Evolutionary conservation across 2,888 invertebrate genomes (phyloP).

Genomic region (Acholoe squamosa): DNA sequence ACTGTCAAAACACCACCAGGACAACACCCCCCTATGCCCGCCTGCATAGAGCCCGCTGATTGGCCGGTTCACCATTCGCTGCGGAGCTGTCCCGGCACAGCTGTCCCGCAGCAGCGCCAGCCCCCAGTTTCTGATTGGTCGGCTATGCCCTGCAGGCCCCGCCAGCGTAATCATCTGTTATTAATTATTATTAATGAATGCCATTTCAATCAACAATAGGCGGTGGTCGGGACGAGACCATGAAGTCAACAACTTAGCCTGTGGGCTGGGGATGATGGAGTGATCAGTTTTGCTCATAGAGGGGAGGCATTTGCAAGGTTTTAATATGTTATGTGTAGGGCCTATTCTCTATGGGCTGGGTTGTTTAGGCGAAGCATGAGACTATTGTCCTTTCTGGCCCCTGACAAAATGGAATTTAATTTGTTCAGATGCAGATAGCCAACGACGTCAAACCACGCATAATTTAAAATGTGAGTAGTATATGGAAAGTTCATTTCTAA

Average conservation of each 20-base stretch:
- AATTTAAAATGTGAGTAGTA: background rate
- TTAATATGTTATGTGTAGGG: no score
- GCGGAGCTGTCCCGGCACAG: constrained; percentile 1
- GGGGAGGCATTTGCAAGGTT: no score
- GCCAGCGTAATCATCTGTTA: constrained; percentile 59
- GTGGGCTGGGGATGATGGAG: background rate
- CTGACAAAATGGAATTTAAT: no score
- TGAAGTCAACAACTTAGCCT: constrained; percentile 42
- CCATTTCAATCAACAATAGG: constrained; percentile 60
- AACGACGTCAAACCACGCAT: background rate
- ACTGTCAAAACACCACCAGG: constrained; percentile 48
- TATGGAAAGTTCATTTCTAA: background rate
- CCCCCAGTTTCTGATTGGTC: constrained; percentile 46
- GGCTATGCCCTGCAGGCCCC: constrained; percentile 1
- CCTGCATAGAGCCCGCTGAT: constrained; percentile 17
- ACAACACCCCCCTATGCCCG: constrained; percentile 14
- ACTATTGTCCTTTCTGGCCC: no score
- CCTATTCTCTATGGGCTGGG: no score
- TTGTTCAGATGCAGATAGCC: no score
- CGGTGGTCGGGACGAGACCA: background rate
- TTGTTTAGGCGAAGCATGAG: no score
- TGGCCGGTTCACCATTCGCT: constrained; percentile 19
- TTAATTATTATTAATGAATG: constrained; percentile 63
- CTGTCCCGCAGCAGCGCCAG: background rate
- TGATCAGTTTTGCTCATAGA: no score